Evolutionary conservation across 2,113 vertebrate species (phyloP), one percentile per base, ranked within the genome.

Genomic region (Haemorhous mexicanus): DNA sequence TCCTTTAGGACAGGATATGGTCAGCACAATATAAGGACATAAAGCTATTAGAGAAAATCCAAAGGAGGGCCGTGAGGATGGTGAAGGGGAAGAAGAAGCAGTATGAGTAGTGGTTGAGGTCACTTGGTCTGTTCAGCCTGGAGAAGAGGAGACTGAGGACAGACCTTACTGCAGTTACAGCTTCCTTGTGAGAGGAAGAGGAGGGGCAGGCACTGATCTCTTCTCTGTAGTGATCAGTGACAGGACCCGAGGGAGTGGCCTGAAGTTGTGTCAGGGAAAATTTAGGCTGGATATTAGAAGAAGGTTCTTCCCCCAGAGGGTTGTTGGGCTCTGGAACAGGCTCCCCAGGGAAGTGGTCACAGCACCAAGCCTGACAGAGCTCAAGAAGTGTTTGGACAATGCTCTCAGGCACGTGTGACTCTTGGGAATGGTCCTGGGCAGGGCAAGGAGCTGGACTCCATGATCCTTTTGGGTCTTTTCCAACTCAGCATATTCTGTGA

Each of bases 201-300:
- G 22, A 18, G 33, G 17, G 27, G 9, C 21, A 61, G 53, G 1
- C 33, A 61, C 11, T 46, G 63, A 33, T 37, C 33, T 77, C 26
- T 68, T 6, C 37, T 37, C 22, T 68, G 4, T 27, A 7, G 0
- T 68, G 37, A 44, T 1, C 44, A 32, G 32, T 12, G 37, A 59
- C 21, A 44, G 33, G 6, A 69, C 22, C 4, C 0, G 0, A 33
- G 27, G 7, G 9, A 33, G 37, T 13, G 46, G 37, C 26, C 33
- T 53, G 33, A 52, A 69, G 11, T 0, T 68, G 22, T 37, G 55
- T 37, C 37, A 37, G 7, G 4, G 46, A 6, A 37, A 14, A 11
- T 35, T 86, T 50, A 43, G 32, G 3, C 0, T 44, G 46, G 23
- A 2, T 44, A 37, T 69, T 1, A 37, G 37, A 2, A 52, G 13